Base-by-base conservation (phyloP, 30 jellyfish, hydroid and myxozoan species). In the Mastigias papua region DNA sequence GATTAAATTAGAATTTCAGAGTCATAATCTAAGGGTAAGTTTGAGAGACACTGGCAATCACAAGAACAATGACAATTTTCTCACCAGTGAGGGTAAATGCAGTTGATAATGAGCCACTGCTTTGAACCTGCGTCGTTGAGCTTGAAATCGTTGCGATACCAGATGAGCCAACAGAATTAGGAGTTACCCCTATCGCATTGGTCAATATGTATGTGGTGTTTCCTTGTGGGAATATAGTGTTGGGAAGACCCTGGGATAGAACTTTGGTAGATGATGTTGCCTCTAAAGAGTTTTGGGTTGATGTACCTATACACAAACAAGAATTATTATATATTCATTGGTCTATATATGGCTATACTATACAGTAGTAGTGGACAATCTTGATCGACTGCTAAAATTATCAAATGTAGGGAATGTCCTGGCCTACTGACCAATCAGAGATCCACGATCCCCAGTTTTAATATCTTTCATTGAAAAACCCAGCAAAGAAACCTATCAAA, bases 141-240 rank as follows among this genome's bases (percentile, higher is more conserved):
- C 51, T 76, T 2, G 88, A 69, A 21, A 84, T 48, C 6, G 90
- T 34, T 67, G 85, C 21, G 27, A 8, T 33, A 5, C 80, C 86
- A 17, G 80, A 49, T 16, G 96, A 72, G 2, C 88, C 97, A 15
- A 67, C 80, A 0, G 90, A 74, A 25, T 93, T 97, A 11, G 91
- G 95, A 32, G 89, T 84, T 68, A 93, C 90, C 0, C 92, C 97
- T 33, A 89, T 95, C 7, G 98, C 95, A 48, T 86, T 93, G 10
- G 98, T 94, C 58, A 93, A 80, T 34, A 93, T 93, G 67, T 93
- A 93, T 1, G 98, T 93, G 2, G 98, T 87, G 58, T 93, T 93
- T 42, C 98, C 98, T 63, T 84, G 96, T 0, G 90, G 80, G 81
- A 87, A 78, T 8, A 87, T 78, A 0, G 90, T 82, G 29, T 63